phyloP scores from a whole-genome alignment of 2,797 vertebrate species.

The Hipposideros larvatus region DNA sequence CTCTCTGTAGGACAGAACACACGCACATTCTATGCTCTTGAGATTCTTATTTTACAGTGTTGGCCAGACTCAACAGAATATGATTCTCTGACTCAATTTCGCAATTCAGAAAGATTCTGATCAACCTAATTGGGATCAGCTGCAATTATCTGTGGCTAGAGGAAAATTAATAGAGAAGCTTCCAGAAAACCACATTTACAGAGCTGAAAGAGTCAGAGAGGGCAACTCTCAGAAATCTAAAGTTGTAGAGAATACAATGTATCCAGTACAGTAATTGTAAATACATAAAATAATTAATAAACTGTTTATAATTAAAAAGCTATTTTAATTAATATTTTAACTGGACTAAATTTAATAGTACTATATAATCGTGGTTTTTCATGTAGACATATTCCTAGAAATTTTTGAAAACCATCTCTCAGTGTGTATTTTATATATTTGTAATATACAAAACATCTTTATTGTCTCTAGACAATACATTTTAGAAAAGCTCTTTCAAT shows the following conservation, averaged over 20 bases:
- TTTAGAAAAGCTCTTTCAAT: neutral
- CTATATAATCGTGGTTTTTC: neutral
- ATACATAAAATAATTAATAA: neutral
- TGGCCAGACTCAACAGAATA: neutral
- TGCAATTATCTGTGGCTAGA: neutral
- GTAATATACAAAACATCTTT: neutral
- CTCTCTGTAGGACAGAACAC: neutral
- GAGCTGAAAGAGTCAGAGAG: neutral
- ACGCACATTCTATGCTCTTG: neutral
- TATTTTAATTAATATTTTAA: constrained; percentile 23
- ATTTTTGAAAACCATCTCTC: neutral
- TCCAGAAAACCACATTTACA: neutral
- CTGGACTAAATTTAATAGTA: neutral
- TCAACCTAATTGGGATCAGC: neutral
- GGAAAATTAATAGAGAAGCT: neutral
- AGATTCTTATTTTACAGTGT: neutral
- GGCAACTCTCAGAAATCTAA: neutral
- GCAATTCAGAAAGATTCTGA: constrained; percentile 20
- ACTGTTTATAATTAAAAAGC: neutral
- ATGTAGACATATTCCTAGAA: neutral
- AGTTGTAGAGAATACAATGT: neutral
- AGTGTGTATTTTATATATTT: neutral
- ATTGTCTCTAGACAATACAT: neutral
- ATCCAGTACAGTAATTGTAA: neutral
- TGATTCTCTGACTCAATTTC: neutral